Percentiles rank a stretch among this genome's conserved stretches.
These are phyloP conservation scores for Falco rusticolus DNA, from an alignment of 2,797 vertebrate genomes.

Conservation along the genomic window DNA sequence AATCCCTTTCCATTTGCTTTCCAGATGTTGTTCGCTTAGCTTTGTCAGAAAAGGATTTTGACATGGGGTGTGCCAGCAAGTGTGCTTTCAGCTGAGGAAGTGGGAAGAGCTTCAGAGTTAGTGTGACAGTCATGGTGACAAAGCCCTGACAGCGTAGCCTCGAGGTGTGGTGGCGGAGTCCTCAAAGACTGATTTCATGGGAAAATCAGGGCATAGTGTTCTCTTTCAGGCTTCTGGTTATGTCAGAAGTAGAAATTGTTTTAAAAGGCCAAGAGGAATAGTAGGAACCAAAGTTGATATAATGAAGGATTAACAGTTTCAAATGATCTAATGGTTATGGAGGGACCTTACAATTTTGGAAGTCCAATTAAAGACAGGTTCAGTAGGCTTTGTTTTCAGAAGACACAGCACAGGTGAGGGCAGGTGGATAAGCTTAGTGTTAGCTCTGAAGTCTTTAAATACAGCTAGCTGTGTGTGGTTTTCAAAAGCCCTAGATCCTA, in stretches of 20 bases:
- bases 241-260: neutral
- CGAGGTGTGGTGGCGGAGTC: neutral
- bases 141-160: neutral
- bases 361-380: neutral
- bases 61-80: neutral
- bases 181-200: neutral
- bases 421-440: neutral
- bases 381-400: neutral
- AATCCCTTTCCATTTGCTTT: conserved; percentile 16
- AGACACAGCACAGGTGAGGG: neutral
- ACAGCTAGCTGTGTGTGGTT: neutral
- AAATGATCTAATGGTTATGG: neutral
- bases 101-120: neutral
- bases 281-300: neutral
- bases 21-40: conserved; percentile 29
- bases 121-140: neutral
- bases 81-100: neutral
- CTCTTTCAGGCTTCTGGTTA: neutral
- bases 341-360: neutral
- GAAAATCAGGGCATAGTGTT: neutral
- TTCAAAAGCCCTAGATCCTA: neutral
- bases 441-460: neutral
- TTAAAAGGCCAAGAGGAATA: neutral
- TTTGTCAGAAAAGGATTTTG: neutral
- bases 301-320: neutral